Evolutionary conservation across 92 coral and sea anemone species (phyloP), one percentile per base, ranked within the genome.

Genomic region (Heliopora coerulea): DNA sequence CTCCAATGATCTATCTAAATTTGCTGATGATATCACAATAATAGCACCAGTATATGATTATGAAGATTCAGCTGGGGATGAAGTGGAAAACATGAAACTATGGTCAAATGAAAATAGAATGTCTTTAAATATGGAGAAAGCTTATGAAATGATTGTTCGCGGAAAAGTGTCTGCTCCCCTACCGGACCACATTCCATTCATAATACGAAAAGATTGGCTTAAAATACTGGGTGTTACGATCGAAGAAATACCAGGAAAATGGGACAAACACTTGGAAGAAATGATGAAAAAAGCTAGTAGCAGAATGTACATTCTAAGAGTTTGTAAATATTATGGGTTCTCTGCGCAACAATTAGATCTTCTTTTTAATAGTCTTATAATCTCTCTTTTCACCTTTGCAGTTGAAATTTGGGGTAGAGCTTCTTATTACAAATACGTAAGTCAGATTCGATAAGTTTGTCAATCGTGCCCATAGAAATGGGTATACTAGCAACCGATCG

Each of bases 181-280:
- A n/a, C 82, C 82, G 14, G 75, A 67, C 23, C 31, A 23, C 40
- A n/a, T 80, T 18, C 52, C 64, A 39, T 54, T 21, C 20, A 85
- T 85, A 24, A 59, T 62, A 40, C 46, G 85, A 34, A 68, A 67
- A 54, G 65, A 37, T 14, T 74, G 76, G 57, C 56, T 80, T 21
- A 74, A 69, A 48, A 52, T 80, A 27, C 56, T 84, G 25, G 79
- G 81, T 32, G 73, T 79, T 13, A 65, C 75, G 30, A 70, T 83
- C 30, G 44, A 78, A 17, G 56, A 78, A 15, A 29, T 70, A 21
- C 66, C 83, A 32, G 15, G 57, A 59, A 78, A 79, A 58, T 79
- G 81, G 82, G 80, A 79, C 56, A 29, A 29, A 25, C 81, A 74
- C 41, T 69, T 79, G 28, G 64, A 83, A 23, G 8, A 59, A 34